Evolutionary conservation across 2,888 invertebrate genomes (phyloP), one percentile per base, ranked within the genome.

Genomic region (Empis stercorea): DNA sequence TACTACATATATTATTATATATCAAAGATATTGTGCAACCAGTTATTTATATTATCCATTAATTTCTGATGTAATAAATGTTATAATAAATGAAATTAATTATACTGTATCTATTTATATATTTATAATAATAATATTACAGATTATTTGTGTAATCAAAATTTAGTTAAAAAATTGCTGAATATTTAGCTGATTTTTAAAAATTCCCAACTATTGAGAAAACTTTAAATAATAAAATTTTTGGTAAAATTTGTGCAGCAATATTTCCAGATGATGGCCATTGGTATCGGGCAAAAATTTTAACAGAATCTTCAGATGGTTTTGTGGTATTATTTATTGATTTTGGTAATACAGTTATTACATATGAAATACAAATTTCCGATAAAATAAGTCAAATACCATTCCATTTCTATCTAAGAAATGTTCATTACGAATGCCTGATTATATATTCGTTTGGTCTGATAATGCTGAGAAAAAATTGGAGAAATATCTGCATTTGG

Each of bases 281-380:
- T 51, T 94, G 93, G 87, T 96, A 95, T 66, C 76, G 96, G 49
- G 94, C 91, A 0, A 80, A 81, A 60, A 80, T 95, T 10, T 73
- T 92, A 36, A 86, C 87, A 58, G 74, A 83, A 0, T 79, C 80
- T 53, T 71, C 74, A 5, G 81, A 81, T 50, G 80, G 81, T 30
- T 73, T 73, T 82, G 1, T 73, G 80, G 14, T 86, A 0, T 71
- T 82, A 6, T 85, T 84, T 56, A 74, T 85, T 5, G 83, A 83
- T 61, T 82, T 76, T 56, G 83, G 83, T 6, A 81, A 79, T 58
- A 75, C 75, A 0, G 74, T 75, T 0, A 65, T 74, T 4, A 74
- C 76, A 0, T 71, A 71, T 14, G 76, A 80, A 57, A 61, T 81
- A 16, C 70, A 71, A 52, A 67, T 83, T 11, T 78, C 82, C 0